phyloP scores from a whole-genome alignment of 1,140 invertebrate species.

The Vanessa tameamea region DNA sequence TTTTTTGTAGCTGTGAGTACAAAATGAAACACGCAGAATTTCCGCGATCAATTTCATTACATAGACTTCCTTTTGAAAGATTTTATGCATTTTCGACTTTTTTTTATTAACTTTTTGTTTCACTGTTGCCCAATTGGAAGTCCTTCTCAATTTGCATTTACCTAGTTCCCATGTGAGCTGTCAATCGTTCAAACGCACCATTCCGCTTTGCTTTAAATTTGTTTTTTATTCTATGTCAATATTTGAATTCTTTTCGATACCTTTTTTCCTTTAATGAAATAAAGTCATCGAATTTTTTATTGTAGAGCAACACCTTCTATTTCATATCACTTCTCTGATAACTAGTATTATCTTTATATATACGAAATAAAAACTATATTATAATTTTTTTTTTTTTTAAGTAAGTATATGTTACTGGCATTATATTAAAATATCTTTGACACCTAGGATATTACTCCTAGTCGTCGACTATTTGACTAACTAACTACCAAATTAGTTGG shows the following conservation, averaged over 20 bases:
- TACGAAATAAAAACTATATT: too few species aligned
- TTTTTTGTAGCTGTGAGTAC: too few species aligned
- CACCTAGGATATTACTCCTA: too few species aligned
- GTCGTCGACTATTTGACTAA: too few species aligned
- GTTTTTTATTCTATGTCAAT: neutral
- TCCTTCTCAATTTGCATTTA: constrained; percentile 47
- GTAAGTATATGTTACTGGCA: too few species aligned
- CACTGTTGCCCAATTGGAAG: constrained; percentile 20
- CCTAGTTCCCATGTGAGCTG: constrained; percentile 56
- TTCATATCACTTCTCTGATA: too few species aligned
- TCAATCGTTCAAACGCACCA: constrained; percentile 42
- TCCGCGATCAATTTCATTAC: neutral
- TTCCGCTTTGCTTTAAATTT: constrained; percentile 15
- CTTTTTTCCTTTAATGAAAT: neutral
- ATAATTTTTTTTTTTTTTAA: too few species aligned
- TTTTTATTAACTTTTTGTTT: neutral
- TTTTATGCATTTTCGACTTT: neutral
- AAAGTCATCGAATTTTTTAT: neutral
- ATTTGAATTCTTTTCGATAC: neutral
- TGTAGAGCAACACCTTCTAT: too few species aligned
- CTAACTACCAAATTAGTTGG: too few species aligned
- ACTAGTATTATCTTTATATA: too few species aligned
- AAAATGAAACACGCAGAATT: too few species aligned
- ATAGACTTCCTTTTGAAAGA: neutral
- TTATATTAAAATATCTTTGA: too few species aligned